Conservation (phyloP, 1,140 invertebrate species). For the Drosophila melanica region DNA sequence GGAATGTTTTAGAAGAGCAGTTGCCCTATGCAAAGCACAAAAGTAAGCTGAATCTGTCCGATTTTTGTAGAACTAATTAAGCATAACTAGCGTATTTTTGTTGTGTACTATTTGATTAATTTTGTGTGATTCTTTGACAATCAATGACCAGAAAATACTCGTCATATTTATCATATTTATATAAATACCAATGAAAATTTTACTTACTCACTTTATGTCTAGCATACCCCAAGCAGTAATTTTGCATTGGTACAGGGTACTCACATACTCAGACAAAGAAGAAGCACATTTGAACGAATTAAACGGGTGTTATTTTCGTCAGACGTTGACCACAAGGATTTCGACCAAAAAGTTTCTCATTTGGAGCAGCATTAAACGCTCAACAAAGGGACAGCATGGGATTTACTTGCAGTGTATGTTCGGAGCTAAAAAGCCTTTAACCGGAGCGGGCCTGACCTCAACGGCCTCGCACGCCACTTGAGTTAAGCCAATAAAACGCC, state of each 20-base stretch:
- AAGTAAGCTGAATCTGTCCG: not conserved
- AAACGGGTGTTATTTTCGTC: constrained; percentile 35
- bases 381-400: constrained; percentile 53
- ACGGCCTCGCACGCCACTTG: constrained; percentile 27
- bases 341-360: constrained; percentile 65
- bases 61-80: no score
- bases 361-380: constrained; percentile 75
- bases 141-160: no score
- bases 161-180: no score
- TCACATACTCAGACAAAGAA: not conserved
- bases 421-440: constrained; percentile 29
- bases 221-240: not conserved
- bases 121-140: no score
- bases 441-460: constrained; percentile 36
- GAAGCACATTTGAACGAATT: constrained; percentile 12
- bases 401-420: constrained; percentile 43
- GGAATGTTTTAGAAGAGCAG: not conserved
- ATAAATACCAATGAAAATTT: no score
- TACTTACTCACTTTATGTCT: no score
- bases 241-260: constrained; percentile 12
- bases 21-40: not conserved
- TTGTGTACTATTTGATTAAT: no score
- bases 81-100: no score
- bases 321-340: constrained; percentile 54
- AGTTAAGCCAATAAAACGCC: constrained; percentile 41